These are phyloP conservation scores for Phataginus tricuspis DNA, from an alignment of 2,797 vertebrate species.

Conservation along the genomic window DNA sequence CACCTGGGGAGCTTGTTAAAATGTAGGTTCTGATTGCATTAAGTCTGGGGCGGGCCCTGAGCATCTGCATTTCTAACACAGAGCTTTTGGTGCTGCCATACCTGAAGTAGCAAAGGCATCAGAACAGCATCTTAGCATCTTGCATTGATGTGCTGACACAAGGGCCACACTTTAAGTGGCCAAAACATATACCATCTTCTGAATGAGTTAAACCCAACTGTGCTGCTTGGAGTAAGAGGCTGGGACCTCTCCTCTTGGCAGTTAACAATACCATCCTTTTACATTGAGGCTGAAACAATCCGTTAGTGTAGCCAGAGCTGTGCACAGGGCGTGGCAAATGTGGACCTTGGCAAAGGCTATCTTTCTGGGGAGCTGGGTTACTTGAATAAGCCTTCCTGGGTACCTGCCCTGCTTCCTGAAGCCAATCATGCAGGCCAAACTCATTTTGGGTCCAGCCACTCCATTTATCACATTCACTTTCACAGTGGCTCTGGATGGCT, in stretches of 20 bases:
- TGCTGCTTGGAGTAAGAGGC: slow-evolving; percentile 13
- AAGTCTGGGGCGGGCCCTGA: not conserved
- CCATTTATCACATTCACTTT: slow-evolving; percentile 51
- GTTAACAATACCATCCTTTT: slow-evolving; percentile 34
- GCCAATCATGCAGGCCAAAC: slow-evolving; percentile 21
- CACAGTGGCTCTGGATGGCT: slow-evolving; percentile 54
- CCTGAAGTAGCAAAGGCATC: not conserved
- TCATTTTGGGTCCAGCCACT: slow-evolving; percentile 51
- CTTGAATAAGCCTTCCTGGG: slow-evolving; percentile 55
- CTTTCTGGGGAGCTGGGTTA: slow-evolving; percentile 21
- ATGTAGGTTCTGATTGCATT: not conserved
- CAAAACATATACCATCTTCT: slow-evolving; percentile 20
- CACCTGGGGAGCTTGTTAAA: slow-evolving; percentile 4
- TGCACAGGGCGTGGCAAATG: slow-evolving; percentile 49
- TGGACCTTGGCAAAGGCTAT: not conserved
- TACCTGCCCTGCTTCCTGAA: slow-evolving; percentile 53
- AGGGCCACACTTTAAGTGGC: not conserved
- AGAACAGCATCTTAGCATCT: not conserved
- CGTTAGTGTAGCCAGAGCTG: slow-evolving; percentile 37
- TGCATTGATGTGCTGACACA: not conserved
- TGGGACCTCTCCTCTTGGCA: not conserved
- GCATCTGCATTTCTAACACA: slow-evolving; percentile 3
- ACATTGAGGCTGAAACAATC: slow-evolving; percentile 16
- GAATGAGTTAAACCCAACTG: not conserved
- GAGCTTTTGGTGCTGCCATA: not conserved